Base-by-base conservation (phyloP, 2,888 invertebrate genomes). In the Iselma pallidipennis region DNA sequence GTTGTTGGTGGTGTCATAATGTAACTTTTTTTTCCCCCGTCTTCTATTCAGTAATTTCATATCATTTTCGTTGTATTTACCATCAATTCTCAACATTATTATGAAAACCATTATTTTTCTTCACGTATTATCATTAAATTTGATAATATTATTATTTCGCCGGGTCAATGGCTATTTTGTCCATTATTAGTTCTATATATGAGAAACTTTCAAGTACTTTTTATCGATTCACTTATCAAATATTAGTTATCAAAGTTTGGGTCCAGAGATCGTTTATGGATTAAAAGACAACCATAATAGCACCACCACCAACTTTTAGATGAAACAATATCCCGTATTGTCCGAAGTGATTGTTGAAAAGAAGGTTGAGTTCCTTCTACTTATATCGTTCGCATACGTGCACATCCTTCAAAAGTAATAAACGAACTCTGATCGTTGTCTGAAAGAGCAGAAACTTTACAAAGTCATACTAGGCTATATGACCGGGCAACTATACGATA, bases 401-500 rank as follows among this genome's bases (percentile, higher is more conserved):
- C 71, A 67, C 69, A 70, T 69, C 67, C 70, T 71, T 71, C 70
- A 71, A 71, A 71, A 71, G 69, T 71, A 71, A 71, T 71, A 72
- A 70, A 67, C 66, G 64, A 70, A 70, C 64, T 69, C 64, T 45
- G 55, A 10, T 55, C 55, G 55, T 42, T 19, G 42, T 45, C 45
- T 45, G 3, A 10, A n/a, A 64, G 59, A 68, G 66, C 69, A 68
- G 66, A 71, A 72, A 70, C 68, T 72, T 73, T 61, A 49, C 64
- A 64, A 70, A 73, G 67, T 72, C 71, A 63, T 65, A 66, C 67
- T 66, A 63, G 71, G 45, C 45, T 45, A 70, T 71, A 71, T 71
- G 69, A 71, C 67, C 0, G 45, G 63, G 66, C 67, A 66, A 67
- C 65, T 45, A 45, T 67, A 66, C 67, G 68, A 69, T 71, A 71